These are phyloP conservation scores for Notodromas monacha DNA, from an alignment of 2,888 invertebrate species.

Conservation along the genomic window DNA sequence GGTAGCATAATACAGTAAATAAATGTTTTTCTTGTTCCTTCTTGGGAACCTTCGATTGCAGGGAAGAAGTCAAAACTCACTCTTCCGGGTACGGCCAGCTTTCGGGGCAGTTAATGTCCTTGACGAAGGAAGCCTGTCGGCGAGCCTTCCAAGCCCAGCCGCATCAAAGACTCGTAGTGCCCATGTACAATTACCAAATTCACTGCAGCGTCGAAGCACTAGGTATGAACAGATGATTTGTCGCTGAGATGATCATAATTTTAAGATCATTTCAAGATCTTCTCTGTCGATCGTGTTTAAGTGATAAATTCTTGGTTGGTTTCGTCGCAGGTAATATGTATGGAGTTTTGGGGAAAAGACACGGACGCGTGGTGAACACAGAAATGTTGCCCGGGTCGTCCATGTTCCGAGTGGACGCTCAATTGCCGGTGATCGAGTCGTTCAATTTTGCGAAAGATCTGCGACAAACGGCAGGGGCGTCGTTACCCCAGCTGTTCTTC, in stretches of 20 bases:
- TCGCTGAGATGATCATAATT: no score
- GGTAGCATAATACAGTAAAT: no score
- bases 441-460: conserved; percentile 78
- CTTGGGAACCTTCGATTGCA: no score
- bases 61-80: no score
- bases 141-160: conserved; percentile 60
- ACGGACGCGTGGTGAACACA: conserved; percentile 56
- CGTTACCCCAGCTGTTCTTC: conserved; percentile 73
- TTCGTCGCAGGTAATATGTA: conserved; percentile 66
- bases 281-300: no score
- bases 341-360: conserved; percentile 50
- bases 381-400: conserved; percentile 63
- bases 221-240: conserved; percentile 27
- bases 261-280: no score
- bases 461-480: conserved; percentile 75
- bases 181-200: conserved; percentile 61
- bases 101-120: conserved; percentile 61
- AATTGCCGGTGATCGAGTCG: conserved; percentile 82
- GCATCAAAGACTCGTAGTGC: conserved; percentile 64
- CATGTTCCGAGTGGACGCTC: conserved; percentile 54
- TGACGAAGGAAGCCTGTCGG: conserved; percentile 53
- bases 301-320: no score
- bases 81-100: conserved; percentile 22
- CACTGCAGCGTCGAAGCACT: conserved; percentile 53
- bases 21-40: no score